Evolutionary conservation across 2,797 vertebrate species (phyloP).

Genomic region (Psittacula derbiana): DNA sequence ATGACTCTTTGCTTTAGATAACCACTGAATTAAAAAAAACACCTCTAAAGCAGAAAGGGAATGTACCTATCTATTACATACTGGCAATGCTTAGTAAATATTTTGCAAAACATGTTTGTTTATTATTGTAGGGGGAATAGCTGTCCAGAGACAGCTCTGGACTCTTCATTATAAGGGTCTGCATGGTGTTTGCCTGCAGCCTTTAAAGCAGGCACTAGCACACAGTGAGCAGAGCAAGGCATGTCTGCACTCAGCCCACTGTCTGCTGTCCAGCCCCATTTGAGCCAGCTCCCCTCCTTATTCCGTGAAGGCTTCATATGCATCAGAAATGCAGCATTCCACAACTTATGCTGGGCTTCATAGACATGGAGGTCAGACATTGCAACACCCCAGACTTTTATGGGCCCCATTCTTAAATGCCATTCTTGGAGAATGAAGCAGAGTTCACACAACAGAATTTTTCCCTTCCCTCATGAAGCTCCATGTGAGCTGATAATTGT

Average conservation of each 20-base stretch:
- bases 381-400: neutral
- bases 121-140: neutral
- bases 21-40: neutral
- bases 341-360: neutral
- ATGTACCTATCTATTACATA: neutral
- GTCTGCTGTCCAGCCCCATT: neutral
- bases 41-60: neutral
- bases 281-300: neutral
- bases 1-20: neutral
- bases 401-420: neutral
- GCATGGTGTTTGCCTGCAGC: neutral
- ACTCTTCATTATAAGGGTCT: neutral
- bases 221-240: rapidly evolving
- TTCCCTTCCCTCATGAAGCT: neutral
- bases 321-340: neutral
- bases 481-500: neutral
- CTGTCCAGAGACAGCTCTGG: neutral
- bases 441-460: neutral
- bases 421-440: rapidly evolving
- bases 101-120: neutral
- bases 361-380: neutral
- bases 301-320: neutral
- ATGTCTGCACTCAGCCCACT: rapidly evolving
- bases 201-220: rapidly evolving
- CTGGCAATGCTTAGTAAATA: neutral